These are phyloP conservation scores for Chrysodeixis includens DNA, from an alignment of 2,888 invertebrate genomes.

Conservation along the genomic window DNA sequence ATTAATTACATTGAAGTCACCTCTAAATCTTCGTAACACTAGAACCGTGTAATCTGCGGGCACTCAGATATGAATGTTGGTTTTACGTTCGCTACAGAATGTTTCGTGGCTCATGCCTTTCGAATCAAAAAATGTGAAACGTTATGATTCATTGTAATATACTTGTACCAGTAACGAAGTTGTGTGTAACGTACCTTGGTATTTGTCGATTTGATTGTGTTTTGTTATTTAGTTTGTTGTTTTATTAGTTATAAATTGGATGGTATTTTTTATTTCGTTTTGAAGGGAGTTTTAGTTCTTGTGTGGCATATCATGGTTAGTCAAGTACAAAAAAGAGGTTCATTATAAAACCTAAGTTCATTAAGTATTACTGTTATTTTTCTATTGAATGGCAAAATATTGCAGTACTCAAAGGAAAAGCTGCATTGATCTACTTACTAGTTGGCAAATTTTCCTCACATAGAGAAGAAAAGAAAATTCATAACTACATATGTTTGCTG, in stretches of 20 bases:
- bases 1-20: conserved; percentile 4
- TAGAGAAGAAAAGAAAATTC: no score
- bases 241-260: not conserved
- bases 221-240: not conserved
- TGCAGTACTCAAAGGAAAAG: no score
- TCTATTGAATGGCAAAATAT: no score
- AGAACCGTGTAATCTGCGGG: conserved; percentile 41
- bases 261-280: no score
- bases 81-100: conserved; percentile 30
- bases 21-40: conserved; percentile 41
- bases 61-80: conserved; percentile 50
- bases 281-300: no score
- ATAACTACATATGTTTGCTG: no score
- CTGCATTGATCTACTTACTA: no score
- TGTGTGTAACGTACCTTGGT: conserved; percentile 6
- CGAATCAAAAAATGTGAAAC: conserved; percentile 18
- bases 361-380: no score
- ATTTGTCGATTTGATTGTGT: conserved; percentile 3
- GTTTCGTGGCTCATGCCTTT: conserved; percentile 24
- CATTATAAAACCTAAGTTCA: no score
- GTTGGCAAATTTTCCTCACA: no score
- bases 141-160: not conserved
- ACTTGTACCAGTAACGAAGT: not conserved
- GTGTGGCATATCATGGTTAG: no score
- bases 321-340: no score